phyloP scores from a whole-genome alignment of 1,140 invertebrate species.

The Eriocheir sinensis region DNA sequence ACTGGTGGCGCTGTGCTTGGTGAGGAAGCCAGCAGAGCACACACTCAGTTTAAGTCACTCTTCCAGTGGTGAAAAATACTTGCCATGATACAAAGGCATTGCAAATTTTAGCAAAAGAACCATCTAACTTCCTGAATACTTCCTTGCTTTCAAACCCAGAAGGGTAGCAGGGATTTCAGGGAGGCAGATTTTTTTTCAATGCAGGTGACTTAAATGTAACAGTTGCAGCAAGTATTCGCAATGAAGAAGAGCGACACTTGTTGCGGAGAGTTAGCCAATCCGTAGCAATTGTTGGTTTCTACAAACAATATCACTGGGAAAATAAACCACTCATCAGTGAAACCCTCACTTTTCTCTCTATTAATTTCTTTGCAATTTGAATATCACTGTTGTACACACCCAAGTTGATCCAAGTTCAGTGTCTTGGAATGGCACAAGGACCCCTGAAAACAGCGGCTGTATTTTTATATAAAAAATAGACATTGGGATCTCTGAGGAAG shows the following conservation, averaged over 20 bases:
- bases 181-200: neutral
- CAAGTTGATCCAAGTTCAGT: neutral
- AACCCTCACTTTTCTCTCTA: neutral
- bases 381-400: constrained; percentile 14
- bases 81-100: neutral
- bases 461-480: constrained; percentile 27
- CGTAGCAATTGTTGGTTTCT: neutral
- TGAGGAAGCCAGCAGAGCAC: neutral
- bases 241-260: neutral
- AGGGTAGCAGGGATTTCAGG: too few species aligned
- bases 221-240: neutral
- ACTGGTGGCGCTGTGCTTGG: neutral
- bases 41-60: neutral
- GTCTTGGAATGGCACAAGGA: neutral
- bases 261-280: neutral
- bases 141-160: neutral
- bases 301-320: neutral
- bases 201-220: neutral
- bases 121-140: neutral
- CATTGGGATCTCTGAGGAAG: neutral
- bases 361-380: neutral
- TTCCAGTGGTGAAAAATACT: too few species aligned
- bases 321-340: neutral
- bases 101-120: neutral
- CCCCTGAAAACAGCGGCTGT: neutral